Percentiles rank a stretch among this genome's conserved stretches.
phyloP scores from a whole-genome alignment of 2,888 invertebrate species.

The Meliscaeva auricollis region DNA sequence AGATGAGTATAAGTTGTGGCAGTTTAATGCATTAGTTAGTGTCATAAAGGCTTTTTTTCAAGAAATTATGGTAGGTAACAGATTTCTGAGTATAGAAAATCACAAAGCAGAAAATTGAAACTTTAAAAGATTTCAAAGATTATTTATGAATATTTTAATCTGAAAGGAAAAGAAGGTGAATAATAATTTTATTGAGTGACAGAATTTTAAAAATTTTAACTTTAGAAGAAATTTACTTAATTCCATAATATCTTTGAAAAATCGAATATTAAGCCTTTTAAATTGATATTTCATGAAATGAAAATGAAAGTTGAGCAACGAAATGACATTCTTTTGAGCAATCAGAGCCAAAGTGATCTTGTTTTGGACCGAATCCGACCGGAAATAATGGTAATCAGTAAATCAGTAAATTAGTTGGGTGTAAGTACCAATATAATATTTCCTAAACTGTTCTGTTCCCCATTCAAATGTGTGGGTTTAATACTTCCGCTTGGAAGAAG shows the following conservation, averaged over 20 bases:
- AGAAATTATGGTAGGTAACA: constrained; percentile 13
- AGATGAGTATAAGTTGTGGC: constrained; percentile 40
- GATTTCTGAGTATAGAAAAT: constrained; percentile 16
- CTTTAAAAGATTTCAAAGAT: constrained; percentile 5
- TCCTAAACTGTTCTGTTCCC: too few relatives aligned
- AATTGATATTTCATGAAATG: neutral
- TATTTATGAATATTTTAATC: constrained; percentile 19
- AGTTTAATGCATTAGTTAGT: constrained; percentile 39
- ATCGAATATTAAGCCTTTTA: neutral
- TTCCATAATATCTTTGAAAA: neutral
- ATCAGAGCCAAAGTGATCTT: too few relatives aligned
- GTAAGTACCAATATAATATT: too few relatives aligned
- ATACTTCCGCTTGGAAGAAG: too few relatives aligned
- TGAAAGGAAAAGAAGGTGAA: neutral
- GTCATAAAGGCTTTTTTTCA: constrained; percentile 28
- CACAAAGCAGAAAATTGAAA: constrained; percentile 40
- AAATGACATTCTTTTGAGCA: neutral
- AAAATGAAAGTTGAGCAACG: neutral
- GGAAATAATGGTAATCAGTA: too few relatives aligned
- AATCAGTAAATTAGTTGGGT: too few relatives aligned
- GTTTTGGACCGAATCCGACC: too few relatives aligned
- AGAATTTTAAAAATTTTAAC: too few relatives aligned
- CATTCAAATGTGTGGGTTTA: too few relatives aligned
- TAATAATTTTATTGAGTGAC: neutral
- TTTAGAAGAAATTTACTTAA: neutral